These are phyloP conservation scores for Nycteola revayana DNA, from an alignment of 2,888 invertebrate species.

Conservation along the genomic window DNA sequence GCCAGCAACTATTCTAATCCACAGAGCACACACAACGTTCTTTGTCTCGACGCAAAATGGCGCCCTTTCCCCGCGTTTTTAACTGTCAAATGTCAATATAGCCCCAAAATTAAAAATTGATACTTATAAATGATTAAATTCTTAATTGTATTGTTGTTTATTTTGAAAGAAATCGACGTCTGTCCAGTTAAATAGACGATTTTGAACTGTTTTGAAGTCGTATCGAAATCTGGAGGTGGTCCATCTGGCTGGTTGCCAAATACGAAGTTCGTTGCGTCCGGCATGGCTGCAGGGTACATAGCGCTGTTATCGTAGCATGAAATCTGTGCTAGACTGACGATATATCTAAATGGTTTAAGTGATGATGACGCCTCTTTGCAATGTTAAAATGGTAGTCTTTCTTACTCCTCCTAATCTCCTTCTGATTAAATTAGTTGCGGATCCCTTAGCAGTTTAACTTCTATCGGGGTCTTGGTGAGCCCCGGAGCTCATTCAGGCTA, in stretches of 20 bases:
- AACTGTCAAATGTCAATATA: constrained; percentile 28
- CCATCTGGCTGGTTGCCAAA: constrained; percentile 80
- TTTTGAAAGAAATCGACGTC: constrained; percentile 41
- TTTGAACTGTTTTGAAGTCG: constrained; percentile 53
- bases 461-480: too few species aligned
- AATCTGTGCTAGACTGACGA: too few species aligned
- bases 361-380: too few species aligned
- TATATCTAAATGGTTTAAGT: too few species aligned
- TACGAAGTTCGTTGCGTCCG: constrained; percentile 68
- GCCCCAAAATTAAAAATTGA: constrained; percentile 30
- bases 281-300: constrained; percentile 35
- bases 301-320: too few species aligned
- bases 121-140: constrained; percentile 17
- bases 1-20: constrained; percentile 19
- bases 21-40: constrained; percentile 29
- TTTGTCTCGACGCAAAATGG: constrained; percentile 23
- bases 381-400: too few species aligned
- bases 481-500: too few species aligned
- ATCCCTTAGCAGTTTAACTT: too few species aligned
- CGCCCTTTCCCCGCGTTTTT: constrained; percentile 38
- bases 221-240: constrained; percentile 51
- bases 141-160: constrained; percentile 27
- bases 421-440: too few species aligned
- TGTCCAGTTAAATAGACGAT: constrained; percentile 47
- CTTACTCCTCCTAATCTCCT: too few species aligned